phyloP scores from a whole-genome alignment of 2,888 invertebrate genomes.

The Allacma fusca region DNA sequence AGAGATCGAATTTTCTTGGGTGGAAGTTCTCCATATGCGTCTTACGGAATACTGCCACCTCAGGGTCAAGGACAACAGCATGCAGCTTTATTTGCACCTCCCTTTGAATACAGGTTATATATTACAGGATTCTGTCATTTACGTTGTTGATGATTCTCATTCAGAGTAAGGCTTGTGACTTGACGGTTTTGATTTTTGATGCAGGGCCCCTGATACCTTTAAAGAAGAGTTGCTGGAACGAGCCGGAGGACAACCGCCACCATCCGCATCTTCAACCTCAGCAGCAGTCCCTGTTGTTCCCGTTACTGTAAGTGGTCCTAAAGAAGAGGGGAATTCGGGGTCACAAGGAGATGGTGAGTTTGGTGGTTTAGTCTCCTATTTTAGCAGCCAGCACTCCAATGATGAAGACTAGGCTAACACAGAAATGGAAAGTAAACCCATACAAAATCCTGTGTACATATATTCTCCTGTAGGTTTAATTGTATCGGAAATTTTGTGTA shows the following conservation, averaged over 20 bases:
- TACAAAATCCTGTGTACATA: too few species aligned
- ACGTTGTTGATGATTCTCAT: too few species aligned
- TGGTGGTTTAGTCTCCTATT: conserved; percentile 89
- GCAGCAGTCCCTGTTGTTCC: conserved; percentile 42
- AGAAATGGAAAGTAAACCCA: too few species aligned
- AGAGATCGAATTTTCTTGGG: conserved; percentile 53
- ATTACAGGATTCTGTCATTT: too few species aligned
- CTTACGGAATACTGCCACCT: conserved; percentile 56
- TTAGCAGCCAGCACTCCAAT: conserved; percentile 78
- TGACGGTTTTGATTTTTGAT: conserved; percentile 16
- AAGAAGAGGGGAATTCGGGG: conserved; percentile 66
- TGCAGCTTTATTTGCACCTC: conserved; percentile 49
- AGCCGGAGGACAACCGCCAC: conserved; percentile 19
- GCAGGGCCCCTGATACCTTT: conserved; percentile 53
- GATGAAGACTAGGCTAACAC: conserved; percentile 31
- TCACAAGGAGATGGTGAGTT: conserved; percentile 72
- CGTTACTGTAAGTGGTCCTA: conserved; percentile 38
- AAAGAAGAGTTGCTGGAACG: conserved; percentile 50
- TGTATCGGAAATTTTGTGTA: too few species aligned
- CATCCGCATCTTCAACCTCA: conserved; percentile 29
- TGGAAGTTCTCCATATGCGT: conserved; percentile 48
- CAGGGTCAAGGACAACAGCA: conserved; percentile 55
- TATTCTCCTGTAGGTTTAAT: too few species aligned
- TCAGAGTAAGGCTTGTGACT: too few species aligned
- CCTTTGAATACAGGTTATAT: conserved; percentile 59